phyloP scores from a whole-genome alignment of 2,113 vertebrate genomes.

The Helogale parvula region DNA sequence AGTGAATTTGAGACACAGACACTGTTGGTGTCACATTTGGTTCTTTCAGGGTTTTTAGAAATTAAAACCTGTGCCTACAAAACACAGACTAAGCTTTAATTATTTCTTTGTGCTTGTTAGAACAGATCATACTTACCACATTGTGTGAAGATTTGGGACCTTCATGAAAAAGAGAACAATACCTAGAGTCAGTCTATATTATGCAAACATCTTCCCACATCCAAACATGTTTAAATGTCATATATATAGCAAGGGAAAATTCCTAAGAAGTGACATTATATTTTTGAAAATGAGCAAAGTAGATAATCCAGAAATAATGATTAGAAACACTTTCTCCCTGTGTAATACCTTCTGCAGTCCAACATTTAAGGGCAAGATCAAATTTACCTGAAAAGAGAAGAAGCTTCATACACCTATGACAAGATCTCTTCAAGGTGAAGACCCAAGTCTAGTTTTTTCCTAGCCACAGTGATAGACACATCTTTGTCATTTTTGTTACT shows the following conservation, averaged over 20 bases:
- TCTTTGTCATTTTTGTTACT: neutral
- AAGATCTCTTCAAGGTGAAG: neutral
- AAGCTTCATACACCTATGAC: neutral
- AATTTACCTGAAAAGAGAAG: neutral
- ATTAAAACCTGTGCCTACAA: neutral
- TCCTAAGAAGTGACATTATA: neutral
- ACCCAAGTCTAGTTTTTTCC: neutral
- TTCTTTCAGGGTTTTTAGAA: neutral
- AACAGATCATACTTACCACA: neutral
- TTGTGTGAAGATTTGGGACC: neutral
- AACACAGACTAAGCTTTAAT: neutral
- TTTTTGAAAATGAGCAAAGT: neutral
- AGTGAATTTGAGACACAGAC: neutral
- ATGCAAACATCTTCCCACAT: neutral
- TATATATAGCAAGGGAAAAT: neutral
- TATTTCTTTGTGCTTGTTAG: neutral
- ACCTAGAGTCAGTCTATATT: neutral
- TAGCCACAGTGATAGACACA: neutral
- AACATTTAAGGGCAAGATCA: neutral
- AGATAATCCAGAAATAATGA: neutral
- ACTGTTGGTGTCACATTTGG: neutral
- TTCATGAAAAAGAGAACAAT: neutral
- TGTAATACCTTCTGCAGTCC: neutral
- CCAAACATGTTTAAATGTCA: neutral
- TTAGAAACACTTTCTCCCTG: neutral